phyloP scores from a whole-genome alignment of 1,140 invertebrate species.

The Episyrphus balteatus region DNA sequence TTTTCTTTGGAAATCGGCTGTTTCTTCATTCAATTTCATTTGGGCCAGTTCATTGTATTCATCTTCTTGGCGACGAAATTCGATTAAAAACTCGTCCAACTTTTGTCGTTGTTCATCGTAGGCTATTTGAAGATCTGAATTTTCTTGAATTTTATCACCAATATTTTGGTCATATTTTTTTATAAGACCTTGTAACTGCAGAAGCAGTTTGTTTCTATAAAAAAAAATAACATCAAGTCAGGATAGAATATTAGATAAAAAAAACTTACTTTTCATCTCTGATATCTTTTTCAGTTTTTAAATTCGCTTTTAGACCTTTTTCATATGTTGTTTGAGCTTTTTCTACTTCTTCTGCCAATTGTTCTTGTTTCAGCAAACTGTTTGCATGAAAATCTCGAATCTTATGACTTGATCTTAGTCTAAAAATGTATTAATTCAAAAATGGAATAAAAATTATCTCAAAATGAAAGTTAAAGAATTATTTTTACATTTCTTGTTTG shows the following conservation, averaged over 20 bases:
- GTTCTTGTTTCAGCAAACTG: constrained; percentile 7
- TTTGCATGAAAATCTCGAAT: constrained; percentile 5
- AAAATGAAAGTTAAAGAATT: background rate
- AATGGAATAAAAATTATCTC: background rate
- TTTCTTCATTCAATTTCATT: constrained; percentile 6
- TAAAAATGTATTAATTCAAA: constrained; percentile 1
- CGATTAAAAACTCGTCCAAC: constrained; percentile 9
- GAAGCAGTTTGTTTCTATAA: constrained; percentile 9
- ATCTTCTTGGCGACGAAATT: constrained; percentile 5
- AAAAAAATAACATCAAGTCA: background rate
- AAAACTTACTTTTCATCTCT: constrained; percentile 11
- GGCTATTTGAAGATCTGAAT: constrained; percentile 5
- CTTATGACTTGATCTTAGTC: constrained; percentile 5
- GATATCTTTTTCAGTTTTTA: constrained; percentile 9
- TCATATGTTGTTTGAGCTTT: constrained; percentile 5
- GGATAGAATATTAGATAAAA: background rate
- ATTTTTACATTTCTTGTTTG: constrained; percentile 8
- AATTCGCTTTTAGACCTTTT: constrained; percentile 8
- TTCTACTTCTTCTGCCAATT: constrained; percentile 6
- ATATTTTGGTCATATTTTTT: constrained; percentile 11
- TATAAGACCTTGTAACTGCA: constrained; percentile 7
- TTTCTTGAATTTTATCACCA: constrained; percentile 12
- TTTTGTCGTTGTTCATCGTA: constrained; percentile 3
- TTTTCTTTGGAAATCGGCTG: constrained; percentile 5
- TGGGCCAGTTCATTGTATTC: constrained; percentile 6